Evolutionary conservation across 2,797 vertebrate species (phyloP).

Genomic region (Alcedo atthis): DNA sequence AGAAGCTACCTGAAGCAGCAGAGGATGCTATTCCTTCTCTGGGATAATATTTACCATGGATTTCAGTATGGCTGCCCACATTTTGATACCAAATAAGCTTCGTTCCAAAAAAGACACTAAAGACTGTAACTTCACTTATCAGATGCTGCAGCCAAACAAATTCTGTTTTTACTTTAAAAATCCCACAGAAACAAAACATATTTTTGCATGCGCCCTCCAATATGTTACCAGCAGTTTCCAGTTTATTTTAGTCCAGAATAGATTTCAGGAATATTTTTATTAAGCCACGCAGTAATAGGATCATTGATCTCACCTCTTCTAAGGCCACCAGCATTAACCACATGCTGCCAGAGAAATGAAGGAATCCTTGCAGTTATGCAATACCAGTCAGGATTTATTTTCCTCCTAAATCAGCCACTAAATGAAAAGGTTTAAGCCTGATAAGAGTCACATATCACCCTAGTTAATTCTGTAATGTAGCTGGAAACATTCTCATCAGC

Average conservation of each 20-base stretch:
- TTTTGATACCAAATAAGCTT: background rate
- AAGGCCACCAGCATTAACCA: background rate
- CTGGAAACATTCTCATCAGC: background rate
- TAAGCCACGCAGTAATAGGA: background rate
- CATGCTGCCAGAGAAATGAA: background rate
- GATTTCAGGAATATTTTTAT: background rate
- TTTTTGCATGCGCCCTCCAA: background rate
- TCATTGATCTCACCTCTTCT: background rate
- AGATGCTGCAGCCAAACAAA: background rate
- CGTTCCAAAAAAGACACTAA: background rate
- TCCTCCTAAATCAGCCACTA: background rate
- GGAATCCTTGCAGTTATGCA: background rate
- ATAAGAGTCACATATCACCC: background rate
- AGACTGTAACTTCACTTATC: background rate
- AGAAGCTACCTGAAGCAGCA: background rate
- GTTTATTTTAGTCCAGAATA: background rate
- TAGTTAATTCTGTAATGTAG: background rate
- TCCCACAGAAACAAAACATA: background rate
- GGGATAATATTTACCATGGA: background rate
- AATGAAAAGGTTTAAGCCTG: background rate
- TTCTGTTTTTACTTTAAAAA: background rate
- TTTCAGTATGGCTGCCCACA: background rate
- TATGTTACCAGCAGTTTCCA: background rate
- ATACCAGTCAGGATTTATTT: background rate
- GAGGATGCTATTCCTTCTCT: background rate